Conservation (phyloP, 2,888 invertebrate species). For the Apamea monoglypha region DNA sequence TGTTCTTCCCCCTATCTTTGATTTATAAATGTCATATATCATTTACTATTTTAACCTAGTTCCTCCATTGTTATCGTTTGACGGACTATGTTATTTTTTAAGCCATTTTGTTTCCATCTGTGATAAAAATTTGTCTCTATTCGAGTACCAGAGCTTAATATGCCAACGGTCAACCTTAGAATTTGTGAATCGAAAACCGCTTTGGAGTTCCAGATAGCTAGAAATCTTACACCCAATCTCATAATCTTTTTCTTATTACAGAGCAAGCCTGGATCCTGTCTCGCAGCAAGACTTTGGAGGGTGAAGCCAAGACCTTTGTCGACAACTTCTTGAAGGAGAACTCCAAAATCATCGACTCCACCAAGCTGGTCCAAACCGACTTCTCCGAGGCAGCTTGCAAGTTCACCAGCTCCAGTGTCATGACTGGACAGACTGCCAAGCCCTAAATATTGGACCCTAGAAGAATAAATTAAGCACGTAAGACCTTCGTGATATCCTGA, state of each 20-base stretch:
- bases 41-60: no score
- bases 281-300: slow-evolving; percentile 79
- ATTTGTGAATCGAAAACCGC: not conserved
- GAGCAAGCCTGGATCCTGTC: slow-evolving; percentile 83
- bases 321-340: slow-evolving; percentile 80
- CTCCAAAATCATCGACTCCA: slow-evolving; percentile 77
- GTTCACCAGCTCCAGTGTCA: slow-evolving; percentile 73
- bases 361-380: slow-evolving; percentile 77
- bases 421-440: slow-evolving; percentile 73
- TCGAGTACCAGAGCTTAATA: not conserved
- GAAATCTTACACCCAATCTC: not conserved
- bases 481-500: slow-evolving; percentile 15
- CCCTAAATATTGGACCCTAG: slow-evolving; percentile 60
- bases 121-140: no score
- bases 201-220: not conserved
- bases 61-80: not conserved
- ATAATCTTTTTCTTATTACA: slow-evolving; percentile 65
- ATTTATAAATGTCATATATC: not conserved
- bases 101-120: not conserved
- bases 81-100: not conserved
- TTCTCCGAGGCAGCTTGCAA: slow-evolving; percentile 84
- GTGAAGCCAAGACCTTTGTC: slow-evolving; percentile 79
- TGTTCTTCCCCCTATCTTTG: not conserved
- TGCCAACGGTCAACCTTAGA: not conserved
- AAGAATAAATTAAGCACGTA: slow-evolving; percentile 26